Conservation (phyloP, 2,113 vertebrate genomes). For the Silurus meridionalis region DNA sequence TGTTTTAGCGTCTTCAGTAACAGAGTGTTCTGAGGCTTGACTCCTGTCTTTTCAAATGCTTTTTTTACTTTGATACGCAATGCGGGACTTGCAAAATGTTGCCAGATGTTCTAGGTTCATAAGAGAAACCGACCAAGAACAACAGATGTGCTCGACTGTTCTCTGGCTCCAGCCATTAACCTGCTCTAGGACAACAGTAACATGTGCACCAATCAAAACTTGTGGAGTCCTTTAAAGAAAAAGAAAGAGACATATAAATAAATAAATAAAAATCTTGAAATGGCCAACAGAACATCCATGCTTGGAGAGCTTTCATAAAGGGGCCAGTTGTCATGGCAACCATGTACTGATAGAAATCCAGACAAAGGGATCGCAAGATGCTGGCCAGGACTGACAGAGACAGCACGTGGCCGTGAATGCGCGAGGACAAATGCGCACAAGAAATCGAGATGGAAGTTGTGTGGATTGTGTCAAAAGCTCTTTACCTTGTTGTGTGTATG, state of each 20-base stretch:
- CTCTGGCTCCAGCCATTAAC: not conserved
- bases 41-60: not conserved
- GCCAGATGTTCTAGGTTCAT: constrained; percentile 9
- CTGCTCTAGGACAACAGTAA: constrained; percentile 22
- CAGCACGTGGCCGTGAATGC: constrained; percentile 46
- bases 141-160: constrained; percentile 21
- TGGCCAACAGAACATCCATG: constrained; percentile 45
- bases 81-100: not conserved
- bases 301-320: constrained; percentile 53
- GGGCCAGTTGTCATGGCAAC: constrained; percentile 57
- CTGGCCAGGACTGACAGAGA: constrained; percentile 52
- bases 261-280: constrained; percentile 12
- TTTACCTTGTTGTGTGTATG: constrained; percentile 20
- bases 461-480: constrained; percentile 21
- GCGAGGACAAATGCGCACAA: constrained; percentile 33
- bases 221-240: constrained; percentile 19
- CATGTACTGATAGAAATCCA: constrained; percentile 54
- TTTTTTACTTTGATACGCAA: not conserved
- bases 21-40: not conserved
- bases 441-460: constrained; percentile 34
- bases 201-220: not conserved
- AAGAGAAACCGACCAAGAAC: not conserved
- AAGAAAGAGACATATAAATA: not conserved
- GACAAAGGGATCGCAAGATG: constrained; percentile 53
- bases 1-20: not conserved